A percentile compares a stretch with the other conserved stretches of the same genome.
These are phyloP conservation scores for Scaptomyza hsui DNA, from an alignment of 1,140 invertebrate species.

Conservation along the genomic window DNA sequence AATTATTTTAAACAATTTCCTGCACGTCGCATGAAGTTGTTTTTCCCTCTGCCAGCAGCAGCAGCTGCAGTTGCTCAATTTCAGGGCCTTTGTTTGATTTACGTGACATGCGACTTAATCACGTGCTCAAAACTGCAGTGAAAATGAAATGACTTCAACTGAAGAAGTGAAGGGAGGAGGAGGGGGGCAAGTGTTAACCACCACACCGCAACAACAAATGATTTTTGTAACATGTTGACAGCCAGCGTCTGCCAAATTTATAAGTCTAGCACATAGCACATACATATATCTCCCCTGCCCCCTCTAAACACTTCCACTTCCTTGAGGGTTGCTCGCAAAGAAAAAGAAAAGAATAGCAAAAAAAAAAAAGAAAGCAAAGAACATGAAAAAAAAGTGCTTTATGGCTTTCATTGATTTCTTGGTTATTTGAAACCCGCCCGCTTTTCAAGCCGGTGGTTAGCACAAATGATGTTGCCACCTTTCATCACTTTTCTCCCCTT, in stretches of 20 bases:
- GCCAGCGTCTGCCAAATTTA: constrained; percentile 24
- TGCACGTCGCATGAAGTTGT: constrained; percentile 48
- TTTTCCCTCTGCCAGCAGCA: constrained; percentile 19
- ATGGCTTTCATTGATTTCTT: constrained; percentile 52
- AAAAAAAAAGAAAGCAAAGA: not conserved
- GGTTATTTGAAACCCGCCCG: constrained; percentile 30
- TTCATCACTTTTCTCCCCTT: constrained; percentile 10
- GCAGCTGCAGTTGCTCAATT: constrained; percentile 44
- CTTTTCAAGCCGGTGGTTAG: constrained; percentile 4
- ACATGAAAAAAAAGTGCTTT: constrained; percentile 11
- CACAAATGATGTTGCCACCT: constrained; percentile 23
- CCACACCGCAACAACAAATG: constrained; percentile 60
- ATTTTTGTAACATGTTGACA: constrained; percentile 57
- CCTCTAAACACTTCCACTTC: constrained; percentile 11
- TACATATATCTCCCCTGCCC: not conserved
- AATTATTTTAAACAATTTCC: constrained; percentile 78
- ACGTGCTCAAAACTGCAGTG: constrained; percentile 40
- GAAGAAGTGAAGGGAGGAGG: not conserved
- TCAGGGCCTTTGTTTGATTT: constrained; percentile 65
- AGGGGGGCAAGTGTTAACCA: not conserved
- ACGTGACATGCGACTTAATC: constrained; percentile 66
- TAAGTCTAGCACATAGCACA: not conserved
- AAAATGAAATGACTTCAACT: constrained; percentile 36
- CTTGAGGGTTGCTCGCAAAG: constrained; percentile 52
- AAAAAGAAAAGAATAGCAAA: not conserved